Conservation (phyloP, 2,888 invertebrate genomes). For the Sesia bembeciformis region DNA sequence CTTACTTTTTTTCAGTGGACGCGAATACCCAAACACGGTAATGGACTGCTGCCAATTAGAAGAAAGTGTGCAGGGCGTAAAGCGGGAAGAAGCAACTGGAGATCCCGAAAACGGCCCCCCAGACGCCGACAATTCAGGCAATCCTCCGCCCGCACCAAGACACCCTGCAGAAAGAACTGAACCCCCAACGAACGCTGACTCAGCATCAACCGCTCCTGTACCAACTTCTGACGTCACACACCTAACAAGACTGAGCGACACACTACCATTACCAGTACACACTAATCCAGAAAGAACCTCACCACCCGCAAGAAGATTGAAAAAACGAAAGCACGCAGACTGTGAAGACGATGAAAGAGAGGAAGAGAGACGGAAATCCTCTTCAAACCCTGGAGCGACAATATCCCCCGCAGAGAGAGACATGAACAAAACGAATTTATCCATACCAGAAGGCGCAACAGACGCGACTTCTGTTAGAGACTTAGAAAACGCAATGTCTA, state of each 20-base stretch:
- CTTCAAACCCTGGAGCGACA: conserved; percentile 55
- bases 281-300: conserved; percentile 60
- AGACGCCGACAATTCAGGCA: conserved; percentile 80
- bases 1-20: conserved; percentile 76
- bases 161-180: conserved; percentile 55
- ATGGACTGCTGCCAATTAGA: conserved; percentile 96
- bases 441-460: conserved; percentile 51
- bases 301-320: conserved; percentile 77
- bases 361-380: conserved; percentile 58
- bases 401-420: conserved; percentile 62
- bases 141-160: conserved; percentile 47
- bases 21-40: conserved; percentile 91
- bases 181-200: conserved; percentile 51
- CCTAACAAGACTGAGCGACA: conserved; percentile 54
- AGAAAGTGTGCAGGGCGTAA: conserved; percentile 85
- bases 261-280: conserved; percentile 58
- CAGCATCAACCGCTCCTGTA: conserved; percentile 54
- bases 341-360: conserved; percentile 63
- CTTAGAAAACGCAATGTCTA: conserved; percentile 96
- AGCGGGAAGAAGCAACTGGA: conserved; percentile 86
- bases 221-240: conserved; percentile 60
- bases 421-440: conserved; percentile 47
- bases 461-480: conserved; percentile 87
- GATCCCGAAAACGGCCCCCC: conserved; percentile 93
- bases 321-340: conserved; percentile 65